These are phyloP conservation scores for Helostoma temminkii DNA, from an alignment of 2,797 vertebrate species.

Conservation along the genomic window DNA sequence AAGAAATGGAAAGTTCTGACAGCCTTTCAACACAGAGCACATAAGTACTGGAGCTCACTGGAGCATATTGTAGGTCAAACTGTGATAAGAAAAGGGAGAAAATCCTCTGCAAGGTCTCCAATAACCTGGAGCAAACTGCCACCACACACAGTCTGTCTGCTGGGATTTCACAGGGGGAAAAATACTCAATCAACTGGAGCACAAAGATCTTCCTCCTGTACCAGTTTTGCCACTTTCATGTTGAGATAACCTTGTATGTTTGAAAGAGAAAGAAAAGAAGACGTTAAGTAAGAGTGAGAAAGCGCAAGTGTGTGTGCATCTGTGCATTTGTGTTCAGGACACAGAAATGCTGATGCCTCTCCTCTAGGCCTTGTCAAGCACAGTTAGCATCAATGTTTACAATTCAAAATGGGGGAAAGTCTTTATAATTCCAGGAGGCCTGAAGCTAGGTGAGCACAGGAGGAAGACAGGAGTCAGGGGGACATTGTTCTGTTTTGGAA, in stretches of 20 bases:
- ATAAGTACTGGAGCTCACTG: neutral
- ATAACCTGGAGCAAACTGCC: slow-evolving; percentile 1
- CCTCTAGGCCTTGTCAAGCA: slow-evolving; percentile 72
- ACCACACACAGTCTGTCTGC: slow-evolving; percentile 6
- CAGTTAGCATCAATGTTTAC: slow-evolving; percentile 65
- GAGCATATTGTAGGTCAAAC: slow-evolving; percentile 16
- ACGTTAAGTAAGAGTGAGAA: neutral
- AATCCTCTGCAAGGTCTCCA: neutral
- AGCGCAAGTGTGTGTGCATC: neutral
- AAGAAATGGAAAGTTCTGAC: neutral
- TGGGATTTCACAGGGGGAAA: neutral
- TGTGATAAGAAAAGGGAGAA: slow-evolving; percentile 5
- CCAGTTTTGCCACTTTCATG: neutral
- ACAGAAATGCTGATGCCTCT: slow-evolving; percentile 71
- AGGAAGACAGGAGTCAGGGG: slow-evolving; percentile 29
- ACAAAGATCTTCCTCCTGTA: neutral
- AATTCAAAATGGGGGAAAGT: slow-evolving; percentile 48
- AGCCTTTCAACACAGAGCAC: neutral
- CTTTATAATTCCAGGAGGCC: slow-evolving; percentile 46
- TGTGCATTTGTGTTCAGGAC: slow-evolving; percentile 36
- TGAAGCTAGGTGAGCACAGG: slow-evolving; percentile 25
- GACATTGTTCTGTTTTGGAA: slow-evolving; percentile 33
- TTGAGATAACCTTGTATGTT: slow-evolving; percentile 5
- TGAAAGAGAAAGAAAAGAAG: slow-evolving; percentile 2
- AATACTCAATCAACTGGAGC: slow-evolving; percentile 12